These are phyloP conservation scores for Chromoteleia sp. DNA, from an alignment of 2,888 invertebrate species.

Conservation along the genomic window DNA sequence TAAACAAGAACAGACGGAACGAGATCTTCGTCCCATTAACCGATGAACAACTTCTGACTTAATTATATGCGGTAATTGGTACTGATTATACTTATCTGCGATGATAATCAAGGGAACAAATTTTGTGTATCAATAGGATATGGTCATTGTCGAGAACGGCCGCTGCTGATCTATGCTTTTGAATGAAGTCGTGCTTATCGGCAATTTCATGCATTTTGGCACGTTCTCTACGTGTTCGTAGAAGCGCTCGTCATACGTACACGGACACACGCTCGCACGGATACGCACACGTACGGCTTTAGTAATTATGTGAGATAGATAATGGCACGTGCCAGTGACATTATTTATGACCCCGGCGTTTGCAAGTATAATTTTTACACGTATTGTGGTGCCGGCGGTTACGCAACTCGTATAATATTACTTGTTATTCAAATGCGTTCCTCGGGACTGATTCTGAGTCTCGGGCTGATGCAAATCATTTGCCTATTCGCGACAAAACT, in stretches of 20 bases:
- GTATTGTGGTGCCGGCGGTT: conserved; percentile 74
- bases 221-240: conserved; percentile 61
- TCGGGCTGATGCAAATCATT: conserved; percentile 62
- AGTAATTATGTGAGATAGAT: conserved; percentile 75
- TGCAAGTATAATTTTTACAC: conserved; percentile 82
- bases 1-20: background rate
- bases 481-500: conserved; percentile 58
- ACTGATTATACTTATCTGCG: conserved; percentile 67
- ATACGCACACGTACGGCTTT: conserved; percentile 42
- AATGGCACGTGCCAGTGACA: conserved; percentile 80
- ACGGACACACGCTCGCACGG: conserved; percentile 21
- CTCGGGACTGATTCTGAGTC: conserved; percentile 71
- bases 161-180: conserved; percentile 64
- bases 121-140: conserved; percentile 70
- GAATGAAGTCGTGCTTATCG: conserved; percentile 70
- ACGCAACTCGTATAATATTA: conserved; percentile 78
- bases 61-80: conserved; percentile 62
- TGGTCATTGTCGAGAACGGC: conserved; percentile 65
- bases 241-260: conserved; percentile 39
- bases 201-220: conserved; percentile 71
- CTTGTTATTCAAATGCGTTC: conserved; percentile 80
- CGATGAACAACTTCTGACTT: conserved; percentile 60
- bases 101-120: conserved; percentile 67
- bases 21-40: conserved; percentile 1
- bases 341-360: conserved; percentile 79